These are phyloP conservation scores for Syrrhaptes paradoxus DNA, from an alignment of 2,113 vertebrate species.

Conservation along the genomic window DNA sequence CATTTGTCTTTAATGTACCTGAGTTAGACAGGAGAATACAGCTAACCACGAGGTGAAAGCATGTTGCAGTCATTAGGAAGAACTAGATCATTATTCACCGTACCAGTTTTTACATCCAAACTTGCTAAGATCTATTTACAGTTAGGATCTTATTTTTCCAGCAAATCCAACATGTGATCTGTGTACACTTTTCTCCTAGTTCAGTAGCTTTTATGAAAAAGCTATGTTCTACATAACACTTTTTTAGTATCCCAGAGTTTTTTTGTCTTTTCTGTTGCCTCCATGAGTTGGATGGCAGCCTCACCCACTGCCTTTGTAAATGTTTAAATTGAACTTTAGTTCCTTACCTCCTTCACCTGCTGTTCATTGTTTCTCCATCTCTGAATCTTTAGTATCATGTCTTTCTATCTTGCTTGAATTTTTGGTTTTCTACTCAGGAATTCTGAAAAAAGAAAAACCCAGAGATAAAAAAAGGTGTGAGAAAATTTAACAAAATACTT, in stretches of 20 bases:
- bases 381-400: background rate
- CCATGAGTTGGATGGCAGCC: background rate
- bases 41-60: background rate
- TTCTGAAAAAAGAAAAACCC: background rate
- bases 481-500: background rate
- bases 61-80: background rate
- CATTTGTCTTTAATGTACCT: background rate
- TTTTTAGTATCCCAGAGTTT: background rate
- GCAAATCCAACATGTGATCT: background rate
- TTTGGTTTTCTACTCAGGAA: background rate
- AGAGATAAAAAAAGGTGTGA: background rate
- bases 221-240: accelerated
- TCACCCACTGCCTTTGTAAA: accelerated
- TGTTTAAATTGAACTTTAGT: background rate
- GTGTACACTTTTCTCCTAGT: background rate
- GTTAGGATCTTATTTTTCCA: background rate
- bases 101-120: background rate
- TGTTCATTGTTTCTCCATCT: background rate
- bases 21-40: background rate
- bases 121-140: background rate
- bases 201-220: background rate
- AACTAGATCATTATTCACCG: background rate
- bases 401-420: background rate
- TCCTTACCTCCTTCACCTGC: background rate
- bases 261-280: background rate